phyloP scores from a whole-genome alignment of 1,140 invertebrate genomes.

The Parasteatoda tepidariorum region DNA sequence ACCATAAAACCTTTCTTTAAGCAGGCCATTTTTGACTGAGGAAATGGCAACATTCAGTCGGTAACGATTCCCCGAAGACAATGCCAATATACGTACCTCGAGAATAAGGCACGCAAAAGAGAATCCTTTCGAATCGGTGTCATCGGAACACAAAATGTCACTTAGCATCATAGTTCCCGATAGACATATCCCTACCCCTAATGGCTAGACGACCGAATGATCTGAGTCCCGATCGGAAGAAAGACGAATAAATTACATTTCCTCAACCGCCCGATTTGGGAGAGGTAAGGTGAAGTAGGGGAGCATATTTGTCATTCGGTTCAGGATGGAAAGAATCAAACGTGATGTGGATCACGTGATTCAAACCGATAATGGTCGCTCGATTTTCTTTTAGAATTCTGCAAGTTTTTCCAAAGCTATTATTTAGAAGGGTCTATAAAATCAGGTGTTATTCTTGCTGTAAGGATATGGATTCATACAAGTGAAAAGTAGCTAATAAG shows the following conservation, averaged over 20 bases:
- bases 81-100: neutral
- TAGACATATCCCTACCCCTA: neutral
- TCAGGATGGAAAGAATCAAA: neutral
- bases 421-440: no score
- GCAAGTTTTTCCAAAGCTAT: neutral
- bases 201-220: neutral
- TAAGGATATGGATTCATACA: no score
- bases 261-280: neutral
- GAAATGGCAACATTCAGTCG: neutral
- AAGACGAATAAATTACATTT: slow-evolving; percentile 10
- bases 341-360: slow-evolving; percentile 6
- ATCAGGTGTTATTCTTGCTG: no score
- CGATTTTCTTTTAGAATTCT: neutral
- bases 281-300: neutral
- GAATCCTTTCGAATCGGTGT: neutral
- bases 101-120: no score
- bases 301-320: slow-evolving; percentile 9
- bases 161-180: slow-evolving; percentile 15
- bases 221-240: neutral
- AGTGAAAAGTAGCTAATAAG: no score
- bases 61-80: neutral
- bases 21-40: neutral
- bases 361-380: slow-evolving; percentile 2
- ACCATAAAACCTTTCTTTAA: no score
- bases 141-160: slow-evolving; percentile 13